Evolutionary conservation across 1,140 invertebrate species (phyloP), one percentile per base, ranked within the genome.

Genomic region (Hycleus cichorii): DNA sequence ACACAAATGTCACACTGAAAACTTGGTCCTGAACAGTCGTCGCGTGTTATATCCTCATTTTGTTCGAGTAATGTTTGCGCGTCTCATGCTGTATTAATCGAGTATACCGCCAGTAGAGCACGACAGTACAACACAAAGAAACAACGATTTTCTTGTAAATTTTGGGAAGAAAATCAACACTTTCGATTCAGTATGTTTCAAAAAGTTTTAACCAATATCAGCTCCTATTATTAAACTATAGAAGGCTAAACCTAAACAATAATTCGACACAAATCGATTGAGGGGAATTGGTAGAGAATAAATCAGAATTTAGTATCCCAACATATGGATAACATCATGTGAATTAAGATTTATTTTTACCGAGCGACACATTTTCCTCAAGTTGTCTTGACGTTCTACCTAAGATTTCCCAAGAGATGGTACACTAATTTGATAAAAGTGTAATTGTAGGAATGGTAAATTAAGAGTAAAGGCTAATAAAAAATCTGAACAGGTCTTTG

Each of bases 41-140:
- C 52, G 52, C 52, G 52, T 55, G 52, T 55, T 55, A 55, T 47
- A 43, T 55, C 44, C 42, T 55, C 52, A 55, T 55, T 55, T 55
- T 46, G 44, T 38, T 55, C 43, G 44, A 47, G 39, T 47, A 47
- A 47, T 44, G 52, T 55, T 55, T 55, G 52, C 44, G 52, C 52
- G 52, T 47, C 52, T 55, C 45, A 46, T 55, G 52, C 52, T 24
- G 52, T 55, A 55, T 55, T 55, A 55, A 55, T 47, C 43, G 43
- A 38, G 44, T 55, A 32, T 42, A 39, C 39, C 25, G 43, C 45
- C 46, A 38, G 52, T 44, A 55, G 44, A 44, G 44, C 42, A 55
- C 40, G 4, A n/a, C 10, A 42, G 39, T 32, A 39, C 45, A 55
- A 55, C 52, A 55, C 47, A 55, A 44, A 39, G 47, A 46, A 26